These are phyloP conservation scores for Syngnathus acus DNA, from an alignment of 2,797 vertebrate genomes.

Conservation along the genomic window DNA sequence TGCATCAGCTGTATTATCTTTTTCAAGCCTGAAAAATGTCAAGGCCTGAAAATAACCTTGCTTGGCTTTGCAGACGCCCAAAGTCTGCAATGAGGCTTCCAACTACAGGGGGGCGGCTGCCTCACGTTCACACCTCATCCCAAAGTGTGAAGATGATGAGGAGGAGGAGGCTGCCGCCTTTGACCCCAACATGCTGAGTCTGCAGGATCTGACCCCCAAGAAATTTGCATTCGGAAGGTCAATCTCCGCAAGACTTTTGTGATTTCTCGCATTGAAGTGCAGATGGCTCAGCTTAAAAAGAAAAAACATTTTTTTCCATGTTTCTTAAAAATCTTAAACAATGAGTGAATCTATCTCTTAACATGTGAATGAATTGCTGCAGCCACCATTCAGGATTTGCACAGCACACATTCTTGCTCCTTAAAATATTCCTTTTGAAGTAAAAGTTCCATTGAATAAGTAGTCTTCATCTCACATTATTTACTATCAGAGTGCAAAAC, in stretches of 20 bases:
- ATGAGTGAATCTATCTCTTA: too few relatives aligned
- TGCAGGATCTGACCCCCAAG: slow-evolving; percentile 13
- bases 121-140: slow-evolving; percentile 47
- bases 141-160: slow-evolving; percentile 51
- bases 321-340: background rate
- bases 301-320: background rate
- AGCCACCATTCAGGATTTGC: background rate
- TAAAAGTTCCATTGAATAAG: background rate
- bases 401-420: background rate
- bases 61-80: background rate
- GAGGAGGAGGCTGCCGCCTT: slow-evolving; percentile 40
- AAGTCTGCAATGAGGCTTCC: slow-evolving; percentile 39
- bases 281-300: background rate
- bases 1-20: background rate
- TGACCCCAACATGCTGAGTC: slow-evolving; percentile 51
- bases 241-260: slow-evolving; percentile 15
- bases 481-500: slow-evolving; percentile 2
- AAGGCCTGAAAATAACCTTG: slow-evolving; percentile 10
- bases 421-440: background rate
- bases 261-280: background rate
- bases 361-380: too few relatives aligned
- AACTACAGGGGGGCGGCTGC: slow-evolving; percentile 31
- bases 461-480: slow-evolving; percentile 2
- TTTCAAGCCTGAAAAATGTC: background rate
- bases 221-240: slow-evolving; percentile 21